Base-by-base conservation (phyloP, 2,888 invertebrate species). In the Cataglyphis altisquamis region DNA sequence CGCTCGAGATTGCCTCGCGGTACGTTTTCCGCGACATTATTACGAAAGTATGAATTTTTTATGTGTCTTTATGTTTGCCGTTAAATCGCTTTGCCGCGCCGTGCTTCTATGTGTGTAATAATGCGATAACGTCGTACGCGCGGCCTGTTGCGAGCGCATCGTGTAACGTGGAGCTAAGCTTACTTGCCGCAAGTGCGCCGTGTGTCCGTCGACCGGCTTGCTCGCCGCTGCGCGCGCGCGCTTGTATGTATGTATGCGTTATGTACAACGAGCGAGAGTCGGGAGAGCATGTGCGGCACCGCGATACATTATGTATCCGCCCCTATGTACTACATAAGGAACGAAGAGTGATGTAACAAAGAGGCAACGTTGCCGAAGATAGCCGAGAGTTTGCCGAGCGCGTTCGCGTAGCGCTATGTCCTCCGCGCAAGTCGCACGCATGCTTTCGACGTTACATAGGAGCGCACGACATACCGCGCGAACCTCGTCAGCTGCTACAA, bases 301-400 rank as follows among this genome's bases (percentile, higher is more conserved):
- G 73, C 55, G 63, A 87, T 89, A 91, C 67, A 92, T 90, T 89
- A 90, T 90, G 78, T 91, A 89, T 87, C 84, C 86, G 85, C 87
- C 86, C 82, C 84, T 91, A 91, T 90, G 72, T 92, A 91, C 81
- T 91, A 91, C 86, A 91, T 90, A 90, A 88, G 89, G 74, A 88
- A 85, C 89, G 89, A 91, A 86, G 91, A 92, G 91, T 94, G 94
- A 94, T 94, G 94, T 94, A 94, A 94, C 94, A 93, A 93, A 92
- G 91, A 91, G 91, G 90, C 90, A 90, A 90, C 90, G 84, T 88
- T 73, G 21, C 86, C 94, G 94, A 91, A 91, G 89, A 91, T 88
- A 80, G 73, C 92, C 94, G 94, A 94, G 78, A 25, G 66, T 25
- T 67, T 57, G 52, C 91, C 93, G 93, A 93, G 62, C 41, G 86